phyloP scores from a whole-genome alignment of 2,888 invertebrate species.

The Noctua janthe region DNA sequence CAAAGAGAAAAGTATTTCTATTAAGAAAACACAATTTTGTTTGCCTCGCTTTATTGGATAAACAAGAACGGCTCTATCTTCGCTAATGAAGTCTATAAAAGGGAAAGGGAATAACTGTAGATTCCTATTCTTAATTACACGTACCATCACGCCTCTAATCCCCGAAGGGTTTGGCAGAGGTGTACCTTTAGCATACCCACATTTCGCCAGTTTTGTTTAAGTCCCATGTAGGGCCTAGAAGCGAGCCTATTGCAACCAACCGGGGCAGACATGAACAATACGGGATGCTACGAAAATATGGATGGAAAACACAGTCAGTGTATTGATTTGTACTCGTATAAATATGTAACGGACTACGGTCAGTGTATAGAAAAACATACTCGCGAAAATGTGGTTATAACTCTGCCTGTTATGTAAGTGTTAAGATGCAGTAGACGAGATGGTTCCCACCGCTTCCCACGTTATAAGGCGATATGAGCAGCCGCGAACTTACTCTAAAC shows the following conservation, averaged over 20 bases:
- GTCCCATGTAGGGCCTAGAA: neutral
- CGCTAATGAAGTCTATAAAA: conserved; percentile 22
- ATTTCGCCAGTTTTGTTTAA: neutral
- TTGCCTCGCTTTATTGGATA: conserved; percentile 23
- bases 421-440: conserved; percentile 2
- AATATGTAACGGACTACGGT: neutral
- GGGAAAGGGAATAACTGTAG: neutral
- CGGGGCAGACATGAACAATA: neutral
- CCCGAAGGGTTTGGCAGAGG: neutral
- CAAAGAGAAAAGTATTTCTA: conserved; percentile 26
- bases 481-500: conserved; percentile 61
- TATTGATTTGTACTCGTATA: conserved; percentile 14
- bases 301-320: neutral
- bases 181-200: neutral
- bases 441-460: conserved; percentile 63
- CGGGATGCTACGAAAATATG: neutral
- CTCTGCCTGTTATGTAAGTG: neutral
- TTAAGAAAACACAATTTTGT: conserved; percentile 11
- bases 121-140: neutral
- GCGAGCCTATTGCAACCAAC: neutral
- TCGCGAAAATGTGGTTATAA: neutral
- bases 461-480: conserved; percentile 43
- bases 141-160: neutral
- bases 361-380: neutral
- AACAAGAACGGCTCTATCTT: conserved; percentile 13